Percentiles rank a stretch among this genome's conserved stretches.
phyloP scores from a whole-genome alignment of 2,888 invertebrate species.

The Heteropelma amictum region DNA sequence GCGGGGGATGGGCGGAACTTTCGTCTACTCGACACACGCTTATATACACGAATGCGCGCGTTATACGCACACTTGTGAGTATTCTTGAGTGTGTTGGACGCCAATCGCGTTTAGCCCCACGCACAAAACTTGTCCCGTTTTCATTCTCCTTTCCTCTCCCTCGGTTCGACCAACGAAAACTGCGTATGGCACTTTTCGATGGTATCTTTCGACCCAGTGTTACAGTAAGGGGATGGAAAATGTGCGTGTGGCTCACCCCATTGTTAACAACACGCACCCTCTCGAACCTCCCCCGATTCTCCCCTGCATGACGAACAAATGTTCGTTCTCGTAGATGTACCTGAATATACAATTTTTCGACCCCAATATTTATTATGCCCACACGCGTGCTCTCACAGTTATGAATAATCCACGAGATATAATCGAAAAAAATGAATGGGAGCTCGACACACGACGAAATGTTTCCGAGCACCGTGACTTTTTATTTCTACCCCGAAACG shows the following conservation, averaged over 20 bases:
- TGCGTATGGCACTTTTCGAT: slow-evolving; percentile 21
- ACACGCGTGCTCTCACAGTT: neutral
- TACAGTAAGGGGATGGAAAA: slow-evolving; percentile 10
- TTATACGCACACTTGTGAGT: neutral
- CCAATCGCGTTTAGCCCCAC: slow-evolving; percentile 35
- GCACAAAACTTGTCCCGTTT: slow-evolving; percentile 48
- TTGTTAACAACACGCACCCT: slow-evolving; percentile 19
- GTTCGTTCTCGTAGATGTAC: too few relatives aligned
- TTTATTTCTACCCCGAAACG: neutral
- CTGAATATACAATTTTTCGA: neutral
- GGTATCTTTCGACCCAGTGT: slow-evolving; percentile 18
- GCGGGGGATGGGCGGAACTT: slow-evolving; percentile 43
- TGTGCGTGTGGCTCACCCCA: slow-evolving; percentile 17
- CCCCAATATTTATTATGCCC: neutral
- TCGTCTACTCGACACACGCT: slow-evolving; percentile 33
- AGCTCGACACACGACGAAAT: neutral
- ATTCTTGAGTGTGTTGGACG: slow-evolving; percentile 11
- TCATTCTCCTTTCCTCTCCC: neutral
- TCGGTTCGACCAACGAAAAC: neutral
- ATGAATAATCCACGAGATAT: neutral
- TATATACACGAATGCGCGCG: neutral
- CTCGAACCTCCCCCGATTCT: too few relatives aligned
- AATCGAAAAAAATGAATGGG: neutral
- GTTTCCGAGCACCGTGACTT: neutral
- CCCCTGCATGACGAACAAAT: too few relatives aligned